phyloP scores from a whole-genome alignment of 1,140 invertebrate species.

The Dolichoris vasculosae region DNA sequence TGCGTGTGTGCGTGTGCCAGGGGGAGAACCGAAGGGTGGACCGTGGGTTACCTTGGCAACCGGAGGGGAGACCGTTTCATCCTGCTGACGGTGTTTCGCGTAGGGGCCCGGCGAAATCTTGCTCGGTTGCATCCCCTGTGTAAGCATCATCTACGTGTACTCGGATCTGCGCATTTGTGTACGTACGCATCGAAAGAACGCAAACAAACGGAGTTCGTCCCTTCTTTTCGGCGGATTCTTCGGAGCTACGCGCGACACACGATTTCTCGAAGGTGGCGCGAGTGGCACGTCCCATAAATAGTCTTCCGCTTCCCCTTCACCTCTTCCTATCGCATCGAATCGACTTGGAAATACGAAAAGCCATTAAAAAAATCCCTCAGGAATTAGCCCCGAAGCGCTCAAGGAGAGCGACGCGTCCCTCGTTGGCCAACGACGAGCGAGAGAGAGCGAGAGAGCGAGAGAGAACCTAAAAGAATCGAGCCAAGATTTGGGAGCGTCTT shows the following conservation, averaged over 20 bases:
- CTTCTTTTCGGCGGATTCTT: conserved; percentile 33
- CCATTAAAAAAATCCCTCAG: conserved; percentile 50
- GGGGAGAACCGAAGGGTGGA: conserved; percentile 65
- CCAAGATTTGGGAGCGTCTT: not conserved
- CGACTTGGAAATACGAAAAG: conserved; percentile 40
- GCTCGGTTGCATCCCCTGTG: conserved; percentile 19
- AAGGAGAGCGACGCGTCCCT: not conserved
- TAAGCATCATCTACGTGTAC: not conserved
- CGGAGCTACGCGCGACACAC: conserved; percentile 15
- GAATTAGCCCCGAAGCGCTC: conserved; percentile 33
- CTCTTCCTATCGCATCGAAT: not conserved
- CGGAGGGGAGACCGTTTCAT: conserved; percentile 70
- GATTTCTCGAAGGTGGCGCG: conserved; percentile 36
- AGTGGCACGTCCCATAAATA: conserved; percentile 57
- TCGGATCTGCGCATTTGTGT: not conserved
- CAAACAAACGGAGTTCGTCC: not conserved
- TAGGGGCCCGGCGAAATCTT: conserved; percentile 62
- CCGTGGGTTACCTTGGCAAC: conserved; percentile 72
- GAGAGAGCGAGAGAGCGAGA: not conserved
- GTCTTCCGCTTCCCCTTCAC: not conserved
- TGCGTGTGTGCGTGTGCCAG: conserved; percentile 45
- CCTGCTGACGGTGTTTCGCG: conserved; percentile 69
- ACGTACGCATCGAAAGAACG: not conserved
- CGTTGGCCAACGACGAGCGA: not conserved
- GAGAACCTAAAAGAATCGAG: not conserved